Base-by-base conservation (phyloP, 2,797 vertebrate genomes). In the Eleutherodactylus coqui region DNA sequence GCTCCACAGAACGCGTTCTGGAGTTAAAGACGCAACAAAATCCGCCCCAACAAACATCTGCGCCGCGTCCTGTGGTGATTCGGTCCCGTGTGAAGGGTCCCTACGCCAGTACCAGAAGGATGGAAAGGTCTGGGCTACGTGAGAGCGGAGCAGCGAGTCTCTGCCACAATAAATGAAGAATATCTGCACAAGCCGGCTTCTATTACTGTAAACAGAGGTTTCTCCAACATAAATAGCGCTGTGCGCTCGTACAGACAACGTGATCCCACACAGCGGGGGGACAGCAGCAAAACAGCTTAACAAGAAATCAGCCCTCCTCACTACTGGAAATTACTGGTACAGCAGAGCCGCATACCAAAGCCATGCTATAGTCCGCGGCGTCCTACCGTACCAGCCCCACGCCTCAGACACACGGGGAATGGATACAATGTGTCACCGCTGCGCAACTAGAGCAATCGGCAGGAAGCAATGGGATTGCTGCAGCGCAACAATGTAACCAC, bases 181-280 rank as follows among this genome's bases (percentile, higher is more conserved):
- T 72, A 72, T 72, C 45, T 81, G 79, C 79, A 67, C 43, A 51
- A 10, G 3, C 67, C 13, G n/a, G 67, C 41, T 51, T 72, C 53
- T 53, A 72, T 41, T 41, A 72, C 32, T 55, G 62, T 38, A 41
- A 55, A 51, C 64, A 82, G 0, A 82, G 27, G 17, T 34, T 55
- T 53, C 27, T 72, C 80, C 80, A 82, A 82, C 47, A 82, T 21
- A 53, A 82, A 82, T 69, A 82, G 34, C 8, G 34, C 24, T 32
- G 47, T 69, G 62, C 34, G 62, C 45, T 82, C 64, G n/a, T 38
- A 51, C 19, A 34, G 16, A 79, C 77, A 60, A 80, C 36, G 78
- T 2, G 36, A 82, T 73, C 80, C 80, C 67, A 82, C 80, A 51
- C 80, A 43, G 67, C 29, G 64, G 5, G 29, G n/a, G 13, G 80